Percentiles rank a stretch among this genome's conserved stretches.
Evolutionary conservation across 2,113 vertebrate genomes (phyloP).

Genomic region (Peromyscus polionotus): DNA sequence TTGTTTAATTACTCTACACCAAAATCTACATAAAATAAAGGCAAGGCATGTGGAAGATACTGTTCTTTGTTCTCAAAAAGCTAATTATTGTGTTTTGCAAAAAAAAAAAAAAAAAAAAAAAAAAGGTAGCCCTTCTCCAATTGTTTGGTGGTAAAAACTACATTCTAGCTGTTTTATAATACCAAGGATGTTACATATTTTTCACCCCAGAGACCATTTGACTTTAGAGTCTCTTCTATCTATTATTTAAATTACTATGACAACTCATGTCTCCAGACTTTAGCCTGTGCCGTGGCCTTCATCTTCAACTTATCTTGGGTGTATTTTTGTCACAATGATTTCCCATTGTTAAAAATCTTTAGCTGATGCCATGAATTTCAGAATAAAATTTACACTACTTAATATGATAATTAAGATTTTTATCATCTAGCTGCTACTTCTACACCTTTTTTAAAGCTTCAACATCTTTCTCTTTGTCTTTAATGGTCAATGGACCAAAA

Average conservation of each 20-base stretch:
- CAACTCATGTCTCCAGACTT: neutral
- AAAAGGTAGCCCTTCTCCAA: neutral
- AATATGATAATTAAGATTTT: neutral
- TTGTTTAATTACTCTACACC: neutral
- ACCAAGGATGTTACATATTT: neutral
- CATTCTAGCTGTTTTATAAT: neutral
- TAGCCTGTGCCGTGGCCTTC: neutral
- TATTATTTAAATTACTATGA: neutral
- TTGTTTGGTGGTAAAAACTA: neutral
- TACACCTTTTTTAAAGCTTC: neutral
- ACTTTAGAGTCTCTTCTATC: neutral
- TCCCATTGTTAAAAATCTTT: neutral
- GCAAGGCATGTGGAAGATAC: neutral
- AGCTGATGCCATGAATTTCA: neutral
- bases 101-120: too few relatives aligned
- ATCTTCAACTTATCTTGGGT: neutral
- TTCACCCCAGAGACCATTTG: neutral
- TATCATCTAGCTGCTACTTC: neutral
- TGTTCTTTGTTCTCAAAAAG: neutral
- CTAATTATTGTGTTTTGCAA: neutral
- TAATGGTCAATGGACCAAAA: neutral
- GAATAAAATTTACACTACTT: neutral
- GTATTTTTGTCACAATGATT: neutral
- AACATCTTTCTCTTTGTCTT: neutral
- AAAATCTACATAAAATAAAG: neutral